phyloP scores from a whole-genome alignment of 2,797 vertebrate genomes.

The Cyprinella venusta region DNA sequence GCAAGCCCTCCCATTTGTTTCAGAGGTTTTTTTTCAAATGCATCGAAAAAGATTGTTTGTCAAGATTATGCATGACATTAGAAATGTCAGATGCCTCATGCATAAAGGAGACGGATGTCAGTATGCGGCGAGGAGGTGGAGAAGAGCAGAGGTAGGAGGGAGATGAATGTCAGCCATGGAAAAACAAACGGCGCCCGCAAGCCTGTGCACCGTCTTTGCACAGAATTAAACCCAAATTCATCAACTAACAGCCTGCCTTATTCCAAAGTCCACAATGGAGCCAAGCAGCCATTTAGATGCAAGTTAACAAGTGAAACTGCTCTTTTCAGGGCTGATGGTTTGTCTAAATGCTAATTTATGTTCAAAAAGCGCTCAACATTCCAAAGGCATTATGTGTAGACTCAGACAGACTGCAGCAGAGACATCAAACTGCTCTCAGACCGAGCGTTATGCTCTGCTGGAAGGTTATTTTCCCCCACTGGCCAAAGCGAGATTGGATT shows the following conservation, averaged over 20 bases:
- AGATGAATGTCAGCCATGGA: slow-evolving; percentile 52
- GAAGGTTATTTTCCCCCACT: slow-evolving; percentile 46
- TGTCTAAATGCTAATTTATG: slow-evolving; percentile 63
- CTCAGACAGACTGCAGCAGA: slow-evolving; percentile 48
- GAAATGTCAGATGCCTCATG: slow-evolving; percentile 59
- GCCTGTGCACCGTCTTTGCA: slow-evolving; percentile 19
- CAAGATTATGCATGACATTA: slow-evolving; percentile 56
- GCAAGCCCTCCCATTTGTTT: slow-evolving; percentile 55
- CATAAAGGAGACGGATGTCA: slow-evolving; percentile 56
- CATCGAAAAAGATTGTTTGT: slow-evolving; percentile 57
- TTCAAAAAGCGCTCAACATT: slow-evolving; percentile 53
- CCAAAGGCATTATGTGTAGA: slow-evolving; percentile 52
- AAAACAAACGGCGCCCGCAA: slow-evolving; percentile 42
- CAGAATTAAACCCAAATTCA: slow-evolving; percentile 56
- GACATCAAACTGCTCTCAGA: slow-evolving; percentile 54
- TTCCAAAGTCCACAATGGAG: slow-evolving; percentile 38
- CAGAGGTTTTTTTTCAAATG: slow-evolving; percentile 39
- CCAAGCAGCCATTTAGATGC: slow-evolving; percentile 61
- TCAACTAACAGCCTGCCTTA: slow-evolving; percentile 52
- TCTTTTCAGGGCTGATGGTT: slow-evolving; percentile 53
- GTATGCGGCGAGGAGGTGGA: slow-evolving; percentile 37
- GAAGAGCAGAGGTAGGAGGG: slow-evolving; percentile 45
- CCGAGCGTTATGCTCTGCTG: slow-evolving; percentile 38
- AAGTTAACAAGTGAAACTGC: slow-evolving; percentile 50
- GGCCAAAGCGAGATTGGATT: slow-evolving; percentile 58